A percentile compares a stretch with the other conserved stretches of the same genome.
These are phyloP conservation scores for Eugnorisma glareosa DNA, from an alignment of 2,888 invertebrate species.

Conservation along the genomic window DNA sequence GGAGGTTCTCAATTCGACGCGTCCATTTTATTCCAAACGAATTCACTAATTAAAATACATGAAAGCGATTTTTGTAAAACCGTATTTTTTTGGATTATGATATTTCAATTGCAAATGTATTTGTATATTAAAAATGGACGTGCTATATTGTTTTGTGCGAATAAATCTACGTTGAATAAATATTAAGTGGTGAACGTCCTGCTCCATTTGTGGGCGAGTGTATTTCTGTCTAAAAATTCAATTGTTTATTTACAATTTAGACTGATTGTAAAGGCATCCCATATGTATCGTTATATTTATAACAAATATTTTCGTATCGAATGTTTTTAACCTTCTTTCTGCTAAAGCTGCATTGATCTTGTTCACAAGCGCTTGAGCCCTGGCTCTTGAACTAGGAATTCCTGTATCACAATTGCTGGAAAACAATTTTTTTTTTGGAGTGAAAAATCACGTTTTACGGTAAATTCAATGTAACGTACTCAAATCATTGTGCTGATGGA, in stretches of 20 bases:
- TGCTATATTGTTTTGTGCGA: conserved; percentile 41
- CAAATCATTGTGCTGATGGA: no score
- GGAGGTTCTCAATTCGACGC: not conserved
- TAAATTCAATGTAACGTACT: no score
- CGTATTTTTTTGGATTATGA: conserved; percentile 50
- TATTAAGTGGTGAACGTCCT: conserved; percentile 9
- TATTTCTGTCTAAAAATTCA: conserved; percentile 8
- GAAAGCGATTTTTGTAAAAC: conserved; percentile 43
- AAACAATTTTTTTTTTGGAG: no score
- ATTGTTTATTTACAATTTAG: conserved; percentile 11
- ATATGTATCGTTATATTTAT: not conserved
- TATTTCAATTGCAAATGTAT: conserved; percentile 61
- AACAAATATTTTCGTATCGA: not conserved
- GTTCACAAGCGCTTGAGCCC: no score
- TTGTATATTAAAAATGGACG: conserved; percentile 52
- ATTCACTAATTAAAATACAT: conserved; percentile 53
- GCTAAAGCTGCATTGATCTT: not conserved
- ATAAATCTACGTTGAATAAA: conserved; percentile 49
- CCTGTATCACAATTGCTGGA: no score
- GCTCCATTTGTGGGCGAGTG: conserved; percentile 5
- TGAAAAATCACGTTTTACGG: no score
- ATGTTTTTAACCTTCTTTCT: not conserved
- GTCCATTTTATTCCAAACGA: conserved; percentile 19
- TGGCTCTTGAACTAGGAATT: no score
- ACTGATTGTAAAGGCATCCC: not conserved